A percentile compares a stretch with the other conserved stretches of the same genome.
phyloP scores from a whole-genome alignment of 2,888 invertebrate species.

The Lacanobia oleracea region DNA sequence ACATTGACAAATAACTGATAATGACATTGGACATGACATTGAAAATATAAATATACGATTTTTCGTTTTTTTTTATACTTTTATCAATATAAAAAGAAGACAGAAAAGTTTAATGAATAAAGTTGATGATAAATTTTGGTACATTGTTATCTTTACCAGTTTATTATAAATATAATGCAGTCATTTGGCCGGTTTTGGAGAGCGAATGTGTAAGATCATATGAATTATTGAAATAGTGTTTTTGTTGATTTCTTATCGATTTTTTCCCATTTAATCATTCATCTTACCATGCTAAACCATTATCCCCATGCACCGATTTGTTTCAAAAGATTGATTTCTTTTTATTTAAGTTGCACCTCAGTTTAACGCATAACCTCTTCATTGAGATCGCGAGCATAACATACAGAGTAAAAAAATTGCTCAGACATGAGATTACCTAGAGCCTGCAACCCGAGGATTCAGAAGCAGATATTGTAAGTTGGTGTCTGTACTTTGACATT shows the following conservation, averaged over 20 bases:
- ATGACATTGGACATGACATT: too few species aligned
- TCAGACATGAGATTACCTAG: slow-evolving; percentile 77
- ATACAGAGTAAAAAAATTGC: slow-evolving; percentile 3
- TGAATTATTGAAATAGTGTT: background rate
- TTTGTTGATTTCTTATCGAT: slow-evolving; percentile 12
- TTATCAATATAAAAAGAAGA: background rate
- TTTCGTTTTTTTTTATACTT: too few species aligned
- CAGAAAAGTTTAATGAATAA: slow-evolving; percentile 1
- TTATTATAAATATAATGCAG: slow-evolving; percentile 54
- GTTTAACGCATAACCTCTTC: slow-evolving; percentile 34
- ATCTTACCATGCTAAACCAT: slow-evolving; percentile 45
- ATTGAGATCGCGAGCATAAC: slow-evolving; percentile 21
- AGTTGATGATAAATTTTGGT: background rate
- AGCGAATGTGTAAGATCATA: slow-evolving; percentile 80
- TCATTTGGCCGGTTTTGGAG: slow-evolving; percentile 82
- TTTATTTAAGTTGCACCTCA: slow-evolving; percentile 46
- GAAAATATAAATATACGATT: too few species aligned
- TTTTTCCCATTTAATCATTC: slow-evolving; percentile 36
- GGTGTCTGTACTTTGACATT: slow-evolving; percentile 6
- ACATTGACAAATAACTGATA: too few species aligned
- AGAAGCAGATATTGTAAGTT: slow-evolving; percentile 79
- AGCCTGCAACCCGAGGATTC: slow-evolving; percentile 75
- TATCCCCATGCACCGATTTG: slow-evolving; percentile 32
- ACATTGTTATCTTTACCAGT: background rate
- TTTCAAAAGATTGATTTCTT: slow-evolving; percentile 26